phyloP scores from a whole-genome alignment of 2,113 vertebrate genomes.

The Patagioenas fasciata region DNA sequence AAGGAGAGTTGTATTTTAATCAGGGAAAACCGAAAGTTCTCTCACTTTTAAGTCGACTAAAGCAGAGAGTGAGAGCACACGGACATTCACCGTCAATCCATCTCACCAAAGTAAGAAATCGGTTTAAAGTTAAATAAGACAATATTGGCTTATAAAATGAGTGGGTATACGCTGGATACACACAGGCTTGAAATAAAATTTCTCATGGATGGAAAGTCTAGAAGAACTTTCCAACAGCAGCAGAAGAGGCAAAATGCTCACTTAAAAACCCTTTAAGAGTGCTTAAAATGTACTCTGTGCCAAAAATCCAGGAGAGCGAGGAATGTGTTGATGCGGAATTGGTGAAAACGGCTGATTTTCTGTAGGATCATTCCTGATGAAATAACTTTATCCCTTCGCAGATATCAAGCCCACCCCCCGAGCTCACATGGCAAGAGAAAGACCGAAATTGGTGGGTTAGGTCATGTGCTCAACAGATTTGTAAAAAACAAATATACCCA shows the following conservation, averaged over 20 bases:
- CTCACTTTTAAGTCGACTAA: background rate
- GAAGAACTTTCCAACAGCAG: background rate
- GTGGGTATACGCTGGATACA: background rate
- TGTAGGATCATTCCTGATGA: background rate
- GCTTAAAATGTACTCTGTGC: background rate
- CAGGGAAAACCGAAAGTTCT: background rate
- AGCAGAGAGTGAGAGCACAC: background rate
- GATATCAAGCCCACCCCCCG: accelerated
- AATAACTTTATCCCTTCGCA: background rate
- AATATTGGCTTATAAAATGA: background rate
- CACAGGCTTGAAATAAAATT: background rate
- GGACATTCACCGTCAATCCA: background rate
- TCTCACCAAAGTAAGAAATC: background rate
- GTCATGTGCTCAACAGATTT: background rate
- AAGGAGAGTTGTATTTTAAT: background rate
- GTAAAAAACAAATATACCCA: background rate
- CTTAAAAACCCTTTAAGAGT: background rate
- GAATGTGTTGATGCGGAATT: background rate
- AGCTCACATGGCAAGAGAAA: background rate
- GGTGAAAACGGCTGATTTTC: background rate
- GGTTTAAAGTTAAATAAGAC: background rate
- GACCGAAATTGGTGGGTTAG: background rate
- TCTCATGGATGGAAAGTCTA: background rate
- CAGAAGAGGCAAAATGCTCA: background rate
- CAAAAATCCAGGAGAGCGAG: background rate